phyloP scores from a whole-genome alignment of 2,797 vertebrate species.

The Cryptoblepharus egeriae region DNA sequence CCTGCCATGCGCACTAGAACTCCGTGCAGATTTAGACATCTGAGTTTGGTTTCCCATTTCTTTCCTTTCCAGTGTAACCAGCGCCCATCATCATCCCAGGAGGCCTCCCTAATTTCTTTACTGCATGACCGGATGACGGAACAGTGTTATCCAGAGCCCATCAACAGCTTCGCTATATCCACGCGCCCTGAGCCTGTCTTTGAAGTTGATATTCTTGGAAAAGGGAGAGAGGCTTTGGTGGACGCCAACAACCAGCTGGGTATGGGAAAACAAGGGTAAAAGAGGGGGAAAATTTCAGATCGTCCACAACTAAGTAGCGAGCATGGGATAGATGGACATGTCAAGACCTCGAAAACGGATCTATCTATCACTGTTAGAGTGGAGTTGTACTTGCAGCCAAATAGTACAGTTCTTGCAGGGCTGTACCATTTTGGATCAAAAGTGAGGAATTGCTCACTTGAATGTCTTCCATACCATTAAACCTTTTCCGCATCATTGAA shows the following conservation, averaged over 20 bases:
- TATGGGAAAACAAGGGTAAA: constrained; percentile 53
- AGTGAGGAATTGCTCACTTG: not conserved
- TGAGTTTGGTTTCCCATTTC: not conserved
- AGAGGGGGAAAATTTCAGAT: not conserved
- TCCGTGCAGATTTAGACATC: not conserved
- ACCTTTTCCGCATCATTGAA: too few relatives aligned
- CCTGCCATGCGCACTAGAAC: too few relatives aligned
- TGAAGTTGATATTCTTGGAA: constrained; percentile 83
- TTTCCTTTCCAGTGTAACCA: constrained; percentile 11
- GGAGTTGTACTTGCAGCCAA: too few relatives aligned
- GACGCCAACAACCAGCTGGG: constrained; percentile 85
- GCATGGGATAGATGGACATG: too few relatives aligned
- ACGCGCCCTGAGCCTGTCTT: constrained; percentile 76
- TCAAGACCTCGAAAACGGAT: not conserved
- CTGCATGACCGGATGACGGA: constrained; percentile 91
- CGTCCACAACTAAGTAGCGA: too few relatives aligned
- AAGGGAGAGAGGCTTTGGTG: constrained; percentile 83
- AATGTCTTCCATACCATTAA: too few relatives aligned
- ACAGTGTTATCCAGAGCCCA: constrained; percentile 83
- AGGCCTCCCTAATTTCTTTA: constrained; percentile 71
- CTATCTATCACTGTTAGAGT: not conserved
- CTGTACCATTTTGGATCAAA: not conserved
- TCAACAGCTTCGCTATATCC: constrained; percentile 81
- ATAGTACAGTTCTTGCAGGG: not conserved
- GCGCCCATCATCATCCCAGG: constrained; percentile 22